Base-by-base conservation (phyloP, 2,888 invertebrate species). In the Byasa hedistus region DNA sequence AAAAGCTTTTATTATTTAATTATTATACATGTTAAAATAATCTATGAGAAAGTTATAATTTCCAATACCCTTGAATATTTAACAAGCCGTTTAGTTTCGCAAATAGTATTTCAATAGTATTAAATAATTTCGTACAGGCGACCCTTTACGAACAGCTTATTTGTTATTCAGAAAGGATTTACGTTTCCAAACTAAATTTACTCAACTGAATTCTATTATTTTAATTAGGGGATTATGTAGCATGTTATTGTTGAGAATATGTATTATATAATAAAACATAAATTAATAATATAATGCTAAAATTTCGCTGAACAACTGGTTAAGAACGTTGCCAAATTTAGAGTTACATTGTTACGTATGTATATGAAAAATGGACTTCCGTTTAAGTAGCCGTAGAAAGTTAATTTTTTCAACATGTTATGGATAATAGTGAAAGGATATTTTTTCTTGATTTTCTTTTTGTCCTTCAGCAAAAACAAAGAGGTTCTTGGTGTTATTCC, bases 151-250 rank as follows among this genome's bases (percentile, higher is more conserved):
- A 52, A 22, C 8, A n/a, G 52, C 21, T 52, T 52, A 52, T 21
- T 21, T 52, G 52, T 52, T n/a, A 52, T 52, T 52, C 52, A 52
- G 52, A 21, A 52, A 52, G 52, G 52, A 52, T 52, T 52, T 52
- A 52, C 52, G 52, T 52, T 12, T 19, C 10, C 12, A 10, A 24
- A 55, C 55, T 55, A 55, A 24, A 55, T 24, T 55, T 15, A 55
- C 23, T 8, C 15, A 55, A 23, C 55, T 55, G 15, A 55, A 55
- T 55, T 55, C 24, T 55, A 55, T 55, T 24, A 55, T 55, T 55
- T 21, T 55, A 55, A 55, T 55, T 24, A 24, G 24, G 17, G 55
- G 55, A 24, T 24, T 24, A 24, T 55, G 55, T 24, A 12, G 22
- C 1, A 32, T 32, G 21, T 52, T 55, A 55, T 55, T 55, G 24